These are phyloP conservation scores for Sternarchorhynchus goeldii DNA, from an alignment of 2,797 vertebrate species.

Conservation along the genomic window DNA sequence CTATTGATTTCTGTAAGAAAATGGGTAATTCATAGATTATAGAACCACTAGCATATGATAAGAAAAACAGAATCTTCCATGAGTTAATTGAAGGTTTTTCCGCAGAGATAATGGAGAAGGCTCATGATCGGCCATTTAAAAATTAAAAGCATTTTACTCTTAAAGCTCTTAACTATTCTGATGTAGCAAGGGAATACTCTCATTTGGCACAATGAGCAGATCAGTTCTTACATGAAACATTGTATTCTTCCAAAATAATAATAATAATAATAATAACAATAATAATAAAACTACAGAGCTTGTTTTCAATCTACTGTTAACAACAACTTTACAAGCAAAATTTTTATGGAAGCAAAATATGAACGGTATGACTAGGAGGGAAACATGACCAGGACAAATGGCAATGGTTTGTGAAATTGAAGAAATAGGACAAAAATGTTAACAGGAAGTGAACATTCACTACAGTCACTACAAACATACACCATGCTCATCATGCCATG, in stretches of 20 bases:
- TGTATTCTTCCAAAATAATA: no score
- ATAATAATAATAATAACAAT: no score
- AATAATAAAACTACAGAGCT: no score
- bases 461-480: slow-evolving; percentile 22
- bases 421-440: neutral
- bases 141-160: neutral
- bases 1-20: slow-evolving; percentile 4
- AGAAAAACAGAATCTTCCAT: slow-evolving; percentile 22
- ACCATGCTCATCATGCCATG: slow-evolving; percentile 41
- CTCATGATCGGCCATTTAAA: neutral
- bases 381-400: neutral
- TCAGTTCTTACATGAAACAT: no score
- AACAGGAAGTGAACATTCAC: slow-evolving; percentile 12
- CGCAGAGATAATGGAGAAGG: neutral
- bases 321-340: no score
- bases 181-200: no score
- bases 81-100: neutral
- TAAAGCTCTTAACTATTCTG: neutral
- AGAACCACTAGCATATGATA: neutral
- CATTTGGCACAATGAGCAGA: no score
- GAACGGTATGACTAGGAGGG: neutral
- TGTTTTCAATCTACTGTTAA: no score
- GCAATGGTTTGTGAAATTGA: neutral
- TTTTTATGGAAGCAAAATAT: neutral
- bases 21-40: neutral